Base-by-base conservation (phyloP, 2,888 invertebrate species). In the Scaptodrosophila latifasciaeformis region DNA sequence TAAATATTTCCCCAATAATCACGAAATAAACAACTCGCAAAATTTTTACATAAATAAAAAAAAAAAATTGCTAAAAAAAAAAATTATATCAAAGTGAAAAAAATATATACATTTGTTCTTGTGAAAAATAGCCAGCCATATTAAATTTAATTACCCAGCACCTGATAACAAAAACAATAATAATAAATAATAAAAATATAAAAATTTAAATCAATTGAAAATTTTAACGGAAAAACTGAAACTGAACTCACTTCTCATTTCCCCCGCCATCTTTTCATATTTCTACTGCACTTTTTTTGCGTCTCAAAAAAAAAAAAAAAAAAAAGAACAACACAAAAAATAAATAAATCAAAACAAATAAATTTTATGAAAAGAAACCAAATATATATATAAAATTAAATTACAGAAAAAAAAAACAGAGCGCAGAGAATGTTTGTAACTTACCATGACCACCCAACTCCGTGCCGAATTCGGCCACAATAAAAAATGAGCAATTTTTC, bases 381-480 rank as follows among this genome's bases (percentile, higher is more conserved):
- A 40, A 40, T 18, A 35, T 35, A 35, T 37, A 3, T 15, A 3
- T n/a, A n/a, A n/a, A n/a, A n/a, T n/a, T n/a, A n/a, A n/a, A n/a
- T n/a, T n/a, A n/a, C n/a, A n/a, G n/a, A n/a, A n/a, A n/a, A n/a
- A n/a, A n/a, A n/a, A n/a, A n/a, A 24, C 42, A 34, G 35, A 67
- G 58, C 63, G 70, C 52, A 62, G 51, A 62, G 65, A 77, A 62
- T 56, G 45, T 60, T 24, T 24, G 4, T 24, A 24, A 24, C 24
- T 24, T 3, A 24, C 24, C 24, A 24, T 24, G 7, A 24, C 24
- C 24, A 24, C 4, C 7, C 24, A 7, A 68, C 66, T 69, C 52
- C 67, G 69, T 69, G 66, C 65, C 66, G 43, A 67, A 67, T 67
- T 69, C 60, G 39, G 54, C 46, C 13, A 30, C 13, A 10, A 37